Evolutionary conservation across 2,797 vertebrate genomes (phyloP).

Genomic region (Coilia nasus): DNA sequence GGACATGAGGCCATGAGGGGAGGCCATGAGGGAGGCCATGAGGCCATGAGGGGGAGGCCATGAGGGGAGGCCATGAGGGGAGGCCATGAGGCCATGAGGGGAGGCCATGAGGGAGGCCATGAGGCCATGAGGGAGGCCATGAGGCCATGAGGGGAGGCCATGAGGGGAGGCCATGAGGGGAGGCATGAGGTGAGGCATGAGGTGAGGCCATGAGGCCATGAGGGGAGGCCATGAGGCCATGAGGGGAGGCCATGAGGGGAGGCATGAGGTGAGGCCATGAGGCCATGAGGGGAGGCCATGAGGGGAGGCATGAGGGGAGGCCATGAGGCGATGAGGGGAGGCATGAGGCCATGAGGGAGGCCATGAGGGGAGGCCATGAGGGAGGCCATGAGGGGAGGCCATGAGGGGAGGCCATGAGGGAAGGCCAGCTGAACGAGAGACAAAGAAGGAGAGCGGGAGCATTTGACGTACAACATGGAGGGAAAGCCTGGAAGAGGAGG

Average conservation of each 20-base stretch:
- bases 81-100: neutral
- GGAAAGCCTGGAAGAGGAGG: neutral
- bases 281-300: constrained; percentile 1
- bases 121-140: too few species aligned
- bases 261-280: too few species aligned
- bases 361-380: neutral
- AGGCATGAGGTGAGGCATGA: too few species aligned
- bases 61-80: constrained; percentile 13
- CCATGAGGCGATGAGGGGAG: too few species aligned
- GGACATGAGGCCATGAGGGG: constrained; percentile 14
- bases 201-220: constrained; percentile 2
- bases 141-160: constrained; percentile 11
- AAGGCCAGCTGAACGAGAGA: constrained; percentile 37
- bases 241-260: too few species aligned
- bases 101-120: too few species aligned
- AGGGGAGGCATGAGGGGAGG: neutral
- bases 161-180: too few species aligned
- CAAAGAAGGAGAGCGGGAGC: constrained; percentile 40
- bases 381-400: too few species aligned
- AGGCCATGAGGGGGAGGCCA: too few species aligned
- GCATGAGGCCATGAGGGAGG: too few species aligned
- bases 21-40: neutral
- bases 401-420: neutral
- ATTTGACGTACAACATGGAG: constrained; percentile 12
- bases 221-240: neutral